Conservation (phyloP, 2,113 vertebrate species). For the Nothobranchius furzeri region DNA sequence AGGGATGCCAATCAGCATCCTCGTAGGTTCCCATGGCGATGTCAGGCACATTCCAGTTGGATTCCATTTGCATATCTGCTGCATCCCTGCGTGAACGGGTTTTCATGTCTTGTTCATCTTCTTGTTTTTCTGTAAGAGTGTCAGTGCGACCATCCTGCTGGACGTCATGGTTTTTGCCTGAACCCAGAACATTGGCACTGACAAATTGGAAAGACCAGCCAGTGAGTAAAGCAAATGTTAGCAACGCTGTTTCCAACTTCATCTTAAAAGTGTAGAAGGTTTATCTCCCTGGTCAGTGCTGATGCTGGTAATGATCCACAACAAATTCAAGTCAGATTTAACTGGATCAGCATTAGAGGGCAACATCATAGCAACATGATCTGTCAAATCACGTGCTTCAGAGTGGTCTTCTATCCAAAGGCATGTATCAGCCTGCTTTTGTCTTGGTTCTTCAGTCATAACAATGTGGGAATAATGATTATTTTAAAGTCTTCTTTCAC, state of each 20-base stretch:
- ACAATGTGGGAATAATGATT: too few relatives aligned
- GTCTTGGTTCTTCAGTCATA: too few relatives aligned
- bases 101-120: neutral
- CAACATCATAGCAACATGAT: neutral
- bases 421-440: too few relatives aligned
- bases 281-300: neutral
- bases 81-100: neutral
- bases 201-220: neutral
- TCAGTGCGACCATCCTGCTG: constrained; percentile 11
- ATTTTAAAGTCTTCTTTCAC: neutral
- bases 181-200: neutral
- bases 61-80: constrained; percentile 13
- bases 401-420: too few relatives aligned
- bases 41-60: constrained; percentile 26
- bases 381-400: neutral
- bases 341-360: neutral
- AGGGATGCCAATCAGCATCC: constrained; percentile 60
- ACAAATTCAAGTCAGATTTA: neutral
- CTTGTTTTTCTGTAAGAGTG: neutral
- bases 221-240: constrained; percentile 26
- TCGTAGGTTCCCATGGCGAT: constrained; percentile 36
- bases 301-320: neutral
- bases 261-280: constrained; percentile 14
- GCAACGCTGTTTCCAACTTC: neutral
- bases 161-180: constrained; percentile 21